Evolutionary conservation across 2,888 invertebrate species (phyloP), one percentile per base, ranked within the genome.

Genomic region (Oscheius sp.): DNA sequence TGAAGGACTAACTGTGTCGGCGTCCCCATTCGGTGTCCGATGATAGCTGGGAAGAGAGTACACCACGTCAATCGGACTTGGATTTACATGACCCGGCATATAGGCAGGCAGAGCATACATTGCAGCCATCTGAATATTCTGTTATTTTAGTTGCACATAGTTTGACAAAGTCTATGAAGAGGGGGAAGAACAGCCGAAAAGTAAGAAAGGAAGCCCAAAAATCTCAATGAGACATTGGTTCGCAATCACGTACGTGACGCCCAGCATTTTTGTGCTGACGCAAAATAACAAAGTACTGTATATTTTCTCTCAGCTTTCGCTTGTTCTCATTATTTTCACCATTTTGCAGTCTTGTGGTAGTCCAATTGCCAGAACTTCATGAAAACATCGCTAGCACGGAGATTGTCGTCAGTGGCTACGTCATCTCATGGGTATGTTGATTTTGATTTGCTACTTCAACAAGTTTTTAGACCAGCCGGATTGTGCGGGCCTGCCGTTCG

Each of bases 401-500:
- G 37, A 9, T 42, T 55, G 7, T 68, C 68, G 3, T 68, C 68
- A n/a, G 55, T 33, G 35, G 53, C 68, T 35, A 35, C 68, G 9
- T 9, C 59, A 29, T 60, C 58, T 47, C 50, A 59, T 59, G 70
- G 70, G 70, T 70, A n/a, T 10, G 70, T 59, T 29, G 7, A 1
- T n/a, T 59, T 7, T 59, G n/a, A 13, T 35, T 2, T 42, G 29
- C 11, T 48, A 13, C 0, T 2, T 13, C 53, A 10, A 10, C 13
- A 53, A 21, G 53, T 5, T 51, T 72, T 60, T 37, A 72, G 72
- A 13, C 35, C 50, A 90, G 96, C 71, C 93, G 98, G 32, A 97
- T 96, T 90, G 94, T 76, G 77, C 75, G 93, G 93, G 33, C 93
- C 93, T 48, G 92, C 93, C 10, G 93, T 93, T 0, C 91, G 92